phyloP scores from a whole-genome alignment of 2,797 vertebrate genomes.

The Artibeus lituratus region DNA sequence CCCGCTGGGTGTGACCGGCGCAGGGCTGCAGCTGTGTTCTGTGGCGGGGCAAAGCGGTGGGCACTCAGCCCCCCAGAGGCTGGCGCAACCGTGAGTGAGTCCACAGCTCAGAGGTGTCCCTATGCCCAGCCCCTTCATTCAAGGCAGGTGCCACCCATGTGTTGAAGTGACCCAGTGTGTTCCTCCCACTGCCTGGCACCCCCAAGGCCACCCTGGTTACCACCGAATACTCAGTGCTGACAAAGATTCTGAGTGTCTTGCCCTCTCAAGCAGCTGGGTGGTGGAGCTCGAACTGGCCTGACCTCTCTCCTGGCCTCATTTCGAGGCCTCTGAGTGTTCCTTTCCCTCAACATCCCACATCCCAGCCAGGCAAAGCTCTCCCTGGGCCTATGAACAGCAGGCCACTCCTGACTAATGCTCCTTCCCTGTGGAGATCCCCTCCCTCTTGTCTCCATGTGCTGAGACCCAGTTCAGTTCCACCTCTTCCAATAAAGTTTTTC shows the following conservation, averaged over 20 bases:
- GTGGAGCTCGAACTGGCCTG: neutral
- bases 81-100: neutral
- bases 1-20: neutral
- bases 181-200: neutral
- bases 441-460: neutral
- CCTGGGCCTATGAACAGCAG: no score
- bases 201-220: neutral
- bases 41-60: neutral
- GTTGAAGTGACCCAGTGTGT: neutral
- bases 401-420: neutral
- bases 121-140: accelerated
- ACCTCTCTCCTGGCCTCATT: neutral
- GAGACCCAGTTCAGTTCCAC: neutral
- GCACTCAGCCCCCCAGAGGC: neutral
- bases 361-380: neutral
- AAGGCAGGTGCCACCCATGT: neutral
- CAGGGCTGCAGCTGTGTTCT: neutral
- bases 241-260: accelerated
- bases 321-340: neutral
- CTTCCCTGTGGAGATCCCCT: neutral
- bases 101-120: neutral
- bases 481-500: neutral
- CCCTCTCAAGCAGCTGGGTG: neutral
- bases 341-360: neutral
- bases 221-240: neutral